Conservation (phyloP, 2,888 invertebrate genomes). For the Alloplasta piceator region DNA sequence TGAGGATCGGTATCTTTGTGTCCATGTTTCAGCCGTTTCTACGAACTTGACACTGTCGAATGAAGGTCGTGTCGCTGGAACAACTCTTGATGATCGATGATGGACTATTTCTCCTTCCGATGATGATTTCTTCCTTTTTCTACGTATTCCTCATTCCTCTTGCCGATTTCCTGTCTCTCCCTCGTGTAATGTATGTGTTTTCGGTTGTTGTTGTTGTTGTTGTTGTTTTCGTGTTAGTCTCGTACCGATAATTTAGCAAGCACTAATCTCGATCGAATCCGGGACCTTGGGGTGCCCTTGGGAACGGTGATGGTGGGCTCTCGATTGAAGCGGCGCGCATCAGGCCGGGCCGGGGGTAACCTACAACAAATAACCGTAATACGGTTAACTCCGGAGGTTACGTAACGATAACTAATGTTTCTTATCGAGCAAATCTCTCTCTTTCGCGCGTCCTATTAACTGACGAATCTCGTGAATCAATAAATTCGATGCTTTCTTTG, state of each 20-base stretch:
- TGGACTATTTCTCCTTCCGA: slow-evolving; percentile 9
- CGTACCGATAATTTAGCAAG: slow-evolving; percentile 72
- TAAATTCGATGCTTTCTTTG: slow-evolving; percentile 37
- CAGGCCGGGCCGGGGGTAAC: slow-evolving; percentile 83
- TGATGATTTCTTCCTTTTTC: slow-evolving; percentile 42
- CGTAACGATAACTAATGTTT: slow-evolving; percentile 50
- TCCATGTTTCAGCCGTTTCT: slow-evolving; percentile 66
- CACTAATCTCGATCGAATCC: slow-evolving; percentile 75
- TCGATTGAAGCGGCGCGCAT: slow-evolving; percentile 82
- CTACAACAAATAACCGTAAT: slow-evolving; percentile 81
- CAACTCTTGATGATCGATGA: background rate
- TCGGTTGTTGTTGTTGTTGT: slow-evolving; percentile 58
- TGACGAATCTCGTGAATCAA: slow-evolving; percentile 19
- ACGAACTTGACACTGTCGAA: background rate
- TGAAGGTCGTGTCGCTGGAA: no score
- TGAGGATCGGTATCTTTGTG: slow-evolving; percentile 92
- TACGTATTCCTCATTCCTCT: slow-evolving; percentile 52
- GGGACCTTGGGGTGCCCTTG: slow-evolving; percentile 74
- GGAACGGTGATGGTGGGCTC: slow-evolving; percentile 77
- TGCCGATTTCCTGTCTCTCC: slow-evolving; percentile 40
- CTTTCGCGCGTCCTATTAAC: slow-evolving; percentile 24
- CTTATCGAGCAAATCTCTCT: slow-evolving; percentile 36
- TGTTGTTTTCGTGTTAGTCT: slow-evolving; percentile 59
- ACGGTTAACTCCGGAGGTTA: slow-evolving; percentile 70
- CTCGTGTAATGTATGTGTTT: slow-evolving; percentile 48